phyloP scores from a whole-genome alignment of 2,113 vertebrate genomes.

The Etia nguti region DNA sequence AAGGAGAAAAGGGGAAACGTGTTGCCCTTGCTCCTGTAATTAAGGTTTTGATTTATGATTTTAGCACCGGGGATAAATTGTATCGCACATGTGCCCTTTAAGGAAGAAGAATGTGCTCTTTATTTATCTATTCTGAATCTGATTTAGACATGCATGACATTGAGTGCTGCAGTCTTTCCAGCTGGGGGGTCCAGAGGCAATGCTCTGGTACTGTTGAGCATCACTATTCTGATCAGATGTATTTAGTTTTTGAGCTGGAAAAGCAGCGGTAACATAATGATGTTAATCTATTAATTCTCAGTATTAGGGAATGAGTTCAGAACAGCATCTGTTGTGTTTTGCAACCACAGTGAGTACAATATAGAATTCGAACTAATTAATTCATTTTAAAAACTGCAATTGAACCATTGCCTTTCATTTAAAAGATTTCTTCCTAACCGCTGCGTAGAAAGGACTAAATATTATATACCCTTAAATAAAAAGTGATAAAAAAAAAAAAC shows the following conservation, averaged over 20 bases:
- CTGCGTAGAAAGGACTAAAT: not conserved
- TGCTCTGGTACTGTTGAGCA: too few relatives aligned
- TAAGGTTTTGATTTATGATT: not conserved
- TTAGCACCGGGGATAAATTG: not conserved
- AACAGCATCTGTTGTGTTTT: rapidly evolving
- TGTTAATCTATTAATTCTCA: not conserved
- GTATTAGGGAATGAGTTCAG: not conserved
- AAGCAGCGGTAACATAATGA: not conserved
- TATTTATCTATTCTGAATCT: not conserved
- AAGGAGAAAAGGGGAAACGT: not conserved
- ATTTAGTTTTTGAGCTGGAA: not conserved
- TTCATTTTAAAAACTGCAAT: not conserved
- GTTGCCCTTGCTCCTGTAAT: not conserved
- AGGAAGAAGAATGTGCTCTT: not conserved
- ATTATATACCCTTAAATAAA: not conserved
- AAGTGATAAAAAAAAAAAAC: not conserved
- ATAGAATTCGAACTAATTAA: not conserved
- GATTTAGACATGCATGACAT: not conserved
- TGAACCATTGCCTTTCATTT: not conserved
- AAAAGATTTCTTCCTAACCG: not conserved
- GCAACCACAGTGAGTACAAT: not conserved
- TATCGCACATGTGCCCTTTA: not conserved
- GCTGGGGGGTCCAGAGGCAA: not conserved
- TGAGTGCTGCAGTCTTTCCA: not conserved
- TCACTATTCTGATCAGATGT: not conserved